Percentiles rank a stretch among this genome's conserved stretches.
phyloP scores from a whole-genome alignment of 2,888 invertebrate genomes.

The Tryphoninae sp. region DNA sequence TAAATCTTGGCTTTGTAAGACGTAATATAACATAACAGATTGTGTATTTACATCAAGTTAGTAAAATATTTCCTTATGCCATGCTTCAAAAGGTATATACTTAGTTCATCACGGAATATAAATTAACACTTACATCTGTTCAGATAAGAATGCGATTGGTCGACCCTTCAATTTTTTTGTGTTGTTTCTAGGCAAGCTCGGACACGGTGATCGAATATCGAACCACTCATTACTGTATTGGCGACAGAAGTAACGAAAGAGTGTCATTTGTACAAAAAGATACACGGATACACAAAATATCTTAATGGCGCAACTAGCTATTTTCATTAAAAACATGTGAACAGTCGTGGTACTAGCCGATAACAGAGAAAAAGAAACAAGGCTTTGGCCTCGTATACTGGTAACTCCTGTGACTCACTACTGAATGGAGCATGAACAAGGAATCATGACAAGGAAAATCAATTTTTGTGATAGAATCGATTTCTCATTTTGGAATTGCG shows the following conservation, averaged over 20 bases:
- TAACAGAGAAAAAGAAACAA: neutral
- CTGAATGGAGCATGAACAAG: neutral
- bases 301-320: neutral
- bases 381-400: constrained; percentile 14
- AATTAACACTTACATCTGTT: neutral
- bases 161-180: neutral
- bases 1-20: neutral
- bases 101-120: neutral
- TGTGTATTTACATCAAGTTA: neutral
- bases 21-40: no score
- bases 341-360: neutral
- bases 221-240: neutral
- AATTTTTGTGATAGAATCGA: neutral
- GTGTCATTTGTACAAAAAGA: neutral
- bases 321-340: neutral
- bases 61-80: neutral
- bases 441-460: neutral
- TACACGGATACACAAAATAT: neutral
- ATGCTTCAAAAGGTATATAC: neutral
- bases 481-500: neutral
- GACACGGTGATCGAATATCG: neutral
- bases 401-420: constrained; percentile 1
- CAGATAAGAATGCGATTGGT: neutral
- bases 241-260: neutral
- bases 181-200: neutral